These are phyloP conservation scores for Luffia ferchaultella DNA, from an alignment of 2,888 invertebrate species.

Conservation along the genomic window DNA sequence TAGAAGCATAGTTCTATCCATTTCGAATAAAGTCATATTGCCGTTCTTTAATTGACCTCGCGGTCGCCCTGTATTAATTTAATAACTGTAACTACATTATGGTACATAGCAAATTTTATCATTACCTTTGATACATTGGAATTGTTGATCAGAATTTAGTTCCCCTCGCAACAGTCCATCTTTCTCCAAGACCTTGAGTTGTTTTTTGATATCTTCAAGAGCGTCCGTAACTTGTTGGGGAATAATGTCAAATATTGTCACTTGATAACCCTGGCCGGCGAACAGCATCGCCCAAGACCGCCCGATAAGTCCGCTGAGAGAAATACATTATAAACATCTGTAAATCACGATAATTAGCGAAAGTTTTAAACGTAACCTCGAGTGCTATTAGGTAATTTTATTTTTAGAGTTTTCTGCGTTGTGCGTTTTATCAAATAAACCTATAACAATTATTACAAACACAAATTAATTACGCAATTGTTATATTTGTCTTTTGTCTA, in stretches of 20 bases:
- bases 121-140: conserved; percentile 76
- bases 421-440: background rate
- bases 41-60: too few relatives aligned
- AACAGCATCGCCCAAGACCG: conserved; percentile 98
- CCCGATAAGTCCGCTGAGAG: conserved; percentile 90
- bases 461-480: too few relatives aligned
- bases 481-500: too few relatives aligned
- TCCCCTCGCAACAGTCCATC: conserved; percentile 79
- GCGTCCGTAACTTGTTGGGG: conserved; percentile 79
- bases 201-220: conserved; percentile 74
- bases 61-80: too few relatives aligned
- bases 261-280: conserved; percentile 90
- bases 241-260: conserved; percentile 85
- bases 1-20: too few relatives aligned
- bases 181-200: conserved; percentile 74
- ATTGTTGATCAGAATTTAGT: conserved; percentile 78
- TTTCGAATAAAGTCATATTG: too few relatives aligned
- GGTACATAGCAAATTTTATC: background rate
- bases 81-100: too few relatives aligned
- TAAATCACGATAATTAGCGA: too few relatives aligned
- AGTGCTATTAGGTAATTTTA: too few relatives aligned
- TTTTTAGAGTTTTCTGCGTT: too few relatives aligned
- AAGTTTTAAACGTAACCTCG: too few relatives aligned
- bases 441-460: too few relatives aligned
- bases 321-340: background rate